Base-by-base conservation (phyloP, 2,888 invertebrate genomes). In the Drosophila meridiana region DNA sequence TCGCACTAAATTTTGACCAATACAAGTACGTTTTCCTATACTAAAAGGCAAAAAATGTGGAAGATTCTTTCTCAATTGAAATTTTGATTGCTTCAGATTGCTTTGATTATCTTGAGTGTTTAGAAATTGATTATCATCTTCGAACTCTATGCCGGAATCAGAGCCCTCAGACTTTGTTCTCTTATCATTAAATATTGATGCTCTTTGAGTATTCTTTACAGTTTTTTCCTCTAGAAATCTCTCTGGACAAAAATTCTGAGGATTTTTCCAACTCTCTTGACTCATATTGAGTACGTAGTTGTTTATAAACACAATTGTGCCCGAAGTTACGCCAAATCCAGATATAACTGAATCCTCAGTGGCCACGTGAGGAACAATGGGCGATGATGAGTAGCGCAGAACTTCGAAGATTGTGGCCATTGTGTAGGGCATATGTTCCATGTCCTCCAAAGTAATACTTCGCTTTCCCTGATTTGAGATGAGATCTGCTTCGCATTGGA, bases 351-450 rank as follows among this genome's bases (percentile, higher is more conserved):
- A 95, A 87, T 96, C 95, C 82, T 95, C 95, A 0, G 96, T 96
- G 0, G 98, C 97, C 0, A 97, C 97, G 89, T 98, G 98, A 0
- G 98, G 98, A 0, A 98, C 98, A 66, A 98, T 98, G 0, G 98
- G 98, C 0, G 98, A 98, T 0, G 97, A 97, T 0, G 96, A 95
- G 60, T 95, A 95, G 60, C 98, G 93, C 0, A 98, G 92, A 0
- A 97, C 96, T 93, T 98, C 98, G 82, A 96, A 94, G 13, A 98
- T 95, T 0, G 96, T 96, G 0, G 97, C 97, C 93, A 97, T 96
- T 0, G 97, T 97, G 91, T 96, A 97, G 0, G 97, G 96, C 93
- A 98, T 94, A 0, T 92, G 92, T 0, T 94, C 93, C 86, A 95
- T 95, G 78, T 98, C 96, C n/a, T 94, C 93, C 0, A 97, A 92